phyloP scores from a whole-genome alignment of 2,888 invertebrate genomes.

The Sturmia bella region DNA sequence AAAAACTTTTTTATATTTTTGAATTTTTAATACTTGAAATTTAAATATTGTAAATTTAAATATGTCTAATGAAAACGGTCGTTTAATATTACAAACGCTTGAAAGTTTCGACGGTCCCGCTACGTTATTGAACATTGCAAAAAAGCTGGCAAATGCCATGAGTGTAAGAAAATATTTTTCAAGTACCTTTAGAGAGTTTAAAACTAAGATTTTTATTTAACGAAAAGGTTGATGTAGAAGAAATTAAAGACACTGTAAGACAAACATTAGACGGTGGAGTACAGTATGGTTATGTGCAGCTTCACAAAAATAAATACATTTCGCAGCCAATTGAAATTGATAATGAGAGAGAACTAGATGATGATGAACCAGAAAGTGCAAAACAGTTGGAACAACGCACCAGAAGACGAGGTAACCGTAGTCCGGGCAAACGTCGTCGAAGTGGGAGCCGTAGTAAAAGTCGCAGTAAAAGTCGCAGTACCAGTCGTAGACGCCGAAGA shows the following conservation, averaged over 20 bases:
- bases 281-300: constrained; percentile 67
- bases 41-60: neutral
- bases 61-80: constrained; percentile 70
- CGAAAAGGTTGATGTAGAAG: constrained; percentile 57
- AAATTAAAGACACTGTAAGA: constrained; percentile 62
- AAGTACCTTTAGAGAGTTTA: neutral
- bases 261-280: constrained; percentile 67
- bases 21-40: too few relatives aligned
- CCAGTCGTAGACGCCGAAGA: neutral
- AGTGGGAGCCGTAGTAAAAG: constrained; percentile 48
- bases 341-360: constrained; percentile 4
- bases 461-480: constrained; percentile 12
- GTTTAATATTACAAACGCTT: constrained; percentile 63
- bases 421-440: constrained; percentile 38
- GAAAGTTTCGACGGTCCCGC: constrained; percentile 62
- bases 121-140: constrained; percentile 58
- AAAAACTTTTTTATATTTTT: too few relatives aligned
- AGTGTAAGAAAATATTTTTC: constrained; percentile 56
- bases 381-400: constrained; percentile 60
- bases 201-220: neutral
- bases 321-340: constrained; percentile 50
- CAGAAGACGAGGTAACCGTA: constrained; percentile 38
- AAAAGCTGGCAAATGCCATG: constrained; percentile 61
- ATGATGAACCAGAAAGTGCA: neutral
- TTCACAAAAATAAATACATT: constrained; percentile 63